Evolutionary conservation across 2,797 vertebrate species (phyloP), one percentile per base, ranked within the genome.

Genomic region (Cuniculus paca): DNA sequence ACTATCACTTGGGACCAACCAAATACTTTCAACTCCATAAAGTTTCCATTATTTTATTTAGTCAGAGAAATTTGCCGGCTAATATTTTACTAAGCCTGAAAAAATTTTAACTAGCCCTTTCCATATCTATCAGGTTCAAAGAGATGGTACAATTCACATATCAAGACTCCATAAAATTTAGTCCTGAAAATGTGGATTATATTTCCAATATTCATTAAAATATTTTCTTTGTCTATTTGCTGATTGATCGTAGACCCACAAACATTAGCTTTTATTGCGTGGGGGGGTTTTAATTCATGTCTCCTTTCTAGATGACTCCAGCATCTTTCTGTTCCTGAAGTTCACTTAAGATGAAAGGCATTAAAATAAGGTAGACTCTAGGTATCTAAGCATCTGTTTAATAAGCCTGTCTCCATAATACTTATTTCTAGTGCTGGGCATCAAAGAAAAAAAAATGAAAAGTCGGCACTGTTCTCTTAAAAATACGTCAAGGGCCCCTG

Each of bases 21-120:
- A 68, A 93, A 82, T 93, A 96, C 78, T 92, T 90, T 52, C 50
- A 68, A 56, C 61, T 96, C 95, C 74, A 87, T 96, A 96, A 97
- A 97, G 80, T 95, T 93, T 90, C 96, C 93, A 96, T 97, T 97
- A 93, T 95, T 97, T 97, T 91, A 92, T 92, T 97, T 94, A 91
- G 56, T 75, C 61, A 90, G 94, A 97, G 89, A 95, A 96, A 91
- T 92, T 88, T 96, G 84, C 89, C 95, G 90, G 92, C 52, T 89
- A 81, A 61, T 91, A 95, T 83, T 91, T 95, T 83, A 61, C 42
- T 86, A 63, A 79, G 90, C 6, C 77, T 94, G 83, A 95, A 94
- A 87, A 93, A 50, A 83, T 83, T 95, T 97, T 96, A 96, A 96
- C 84, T 63, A 88, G 87, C 81, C 39, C 54, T 96, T 97, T 96